Percentiles rank a stretch among this genome's conserved stretches.
Evolutionary conservation across 2,888 invertebrate species (phyloP).

Genomic region (Chrysolina americana): DNA sequence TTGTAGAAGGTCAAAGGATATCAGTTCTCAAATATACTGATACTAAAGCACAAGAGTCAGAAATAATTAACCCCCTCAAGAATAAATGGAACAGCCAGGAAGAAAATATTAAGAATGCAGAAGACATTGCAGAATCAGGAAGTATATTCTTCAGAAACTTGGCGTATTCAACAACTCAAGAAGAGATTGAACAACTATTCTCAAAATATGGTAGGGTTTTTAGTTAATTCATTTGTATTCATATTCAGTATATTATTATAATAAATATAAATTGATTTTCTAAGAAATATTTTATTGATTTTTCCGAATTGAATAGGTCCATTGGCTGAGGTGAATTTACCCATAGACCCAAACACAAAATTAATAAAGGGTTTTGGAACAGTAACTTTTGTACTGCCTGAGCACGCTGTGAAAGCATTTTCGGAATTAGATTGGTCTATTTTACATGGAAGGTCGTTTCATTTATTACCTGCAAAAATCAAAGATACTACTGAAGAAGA

Average conservation of each 20-base stretch:
- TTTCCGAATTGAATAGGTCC: constrained; percentile 75
- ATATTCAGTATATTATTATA: too few species aligned
- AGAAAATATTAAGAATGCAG: constrained; percentile 78
- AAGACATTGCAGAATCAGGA: constrained; percentile 90
- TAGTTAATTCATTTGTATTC: not conserved
- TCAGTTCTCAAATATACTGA: constrained; percentile 62
- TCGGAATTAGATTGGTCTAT: constrained; percentile 90
- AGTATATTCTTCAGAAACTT: constrained; percentile 94
- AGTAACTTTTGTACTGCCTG: constrained; percentile 93
- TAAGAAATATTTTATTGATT: constrained; percentile 19
- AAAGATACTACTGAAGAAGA: constrained; percentile 68
- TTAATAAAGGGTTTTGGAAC: constrained; percentile 94
- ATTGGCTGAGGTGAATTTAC: constrained; percentile 88
- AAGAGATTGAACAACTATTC: constrained; percentile 87
- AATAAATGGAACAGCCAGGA: constrained; percentile 77
- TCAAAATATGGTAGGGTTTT: constrained; percentile 81
- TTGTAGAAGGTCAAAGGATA: constrained; percentile 63
- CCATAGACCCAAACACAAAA: constrained; percentile 86
- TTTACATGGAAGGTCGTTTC: constrained; percentile 93
- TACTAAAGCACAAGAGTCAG: constrained; percentile 49
- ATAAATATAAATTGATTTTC: not conserved
- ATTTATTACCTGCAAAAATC: constrained; percentile 89
- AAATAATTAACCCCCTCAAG: constrained; percentile 55
- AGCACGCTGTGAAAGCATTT: constrained; percentile 93
- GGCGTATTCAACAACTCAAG: constrained; percentile 87